Percentiles rank a stretch among this genome's conserved stretches.
Conservation (phyloP, 1,140 invertebrate species). For the Lethocerus indicus region DNA sequence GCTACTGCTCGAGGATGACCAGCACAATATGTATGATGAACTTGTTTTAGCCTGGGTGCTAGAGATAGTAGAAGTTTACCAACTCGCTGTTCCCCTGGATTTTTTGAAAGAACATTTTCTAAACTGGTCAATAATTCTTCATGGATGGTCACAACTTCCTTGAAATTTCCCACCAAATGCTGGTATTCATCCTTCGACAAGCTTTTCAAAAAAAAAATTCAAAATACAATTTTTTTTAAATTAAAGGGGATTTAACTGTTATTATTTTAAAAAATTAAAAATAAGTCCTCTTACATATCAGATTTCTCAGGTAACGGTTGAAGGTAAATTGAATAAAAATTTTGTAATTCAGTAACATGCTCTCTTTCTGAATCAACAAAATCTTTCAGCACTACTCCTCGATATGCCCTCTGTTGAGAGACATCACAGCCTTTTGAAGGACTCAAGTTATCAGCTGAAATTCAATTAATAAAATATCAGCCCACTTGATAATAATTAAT, state of each 20-base stretch:
- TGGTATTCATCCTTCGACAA: slow-evolving; percentile 69
- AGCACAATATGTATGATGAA: slow-evolving; percentile 76
- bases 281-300: slow-evolving; percentile 49
- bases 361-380: slow-evolving; percentile 82
- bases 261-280: slow-evolving; percentile 3
- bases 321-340: slow-evolving; percentile 66
- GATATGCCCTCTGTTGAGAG: slow-evolving; percentile 43
- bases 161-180: slow-evolving; percentile 72
- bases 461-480: too few species aligned
- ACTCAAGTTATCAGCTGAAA: slow-evolving; percentile 14
- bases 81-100: slow-evolving; percentile 60
- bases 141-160: slow-evolving; percentile 69
- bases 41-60: slow-evolving; percentile 68
- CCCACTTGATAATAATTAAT: too few species aligned
- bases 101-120: slow-evolving; percentile 52
- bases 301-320: slow-evolving; percentile 64
- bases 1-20: slow-evolving; percentile 85
- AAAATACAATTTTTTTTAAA: background rate
- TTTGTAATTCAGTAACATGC: slow-evolving; percentile 75
- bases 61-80: slow-evolving; percentile 80
- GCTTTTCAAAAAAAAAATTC: slow-evolving; percentile 32
- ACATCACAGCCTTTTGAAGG: slow-evolving; percentile 22
- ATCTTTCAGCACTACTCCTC: slow-evolving; percentile 76
- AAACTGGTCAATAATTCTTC: slow-evolving; percentile 57
- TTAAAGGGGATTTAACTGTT: slow-evolving; percentile 5